Evolutionary conservation across 1,140 invertebrate species (phyloP).

Genomic region (Ladona fulva): DNA sequence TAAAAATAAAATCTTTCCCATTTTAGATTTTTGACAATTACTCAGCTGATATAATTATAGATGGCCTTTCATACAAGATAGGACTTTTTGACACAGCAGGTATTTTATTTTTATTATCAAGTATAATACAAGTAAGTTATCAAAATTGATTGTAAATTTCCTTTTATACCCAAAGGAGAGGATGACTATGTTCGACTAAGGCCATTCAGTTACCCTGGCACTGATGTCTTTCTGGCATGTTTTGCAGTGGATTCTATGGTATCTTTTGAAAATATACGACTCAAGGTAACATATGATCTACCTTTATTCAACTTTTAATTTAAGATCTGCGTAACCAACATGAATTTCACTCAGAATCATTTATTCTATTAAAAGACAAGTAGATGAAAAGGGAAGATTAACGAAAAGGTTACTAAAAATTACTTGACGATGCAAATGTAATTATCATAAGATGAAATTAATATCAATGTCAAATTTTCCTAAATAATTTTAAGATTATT

Average conservation of each 20-base stretch:
- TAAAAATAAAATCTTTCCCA: not conserved
- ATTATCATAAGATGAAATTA: no score
- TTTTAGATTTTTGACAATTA: constrained; percentile 88
- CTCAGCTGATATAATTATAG: constrained; percentile 98
- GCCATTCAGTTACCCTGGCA: constrained; percentile 97
- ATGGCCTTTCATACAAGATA: constrained; percentile 95
- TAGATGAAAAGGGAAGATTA: no score
- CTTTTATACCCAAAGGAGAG: constrained; percentile 52
- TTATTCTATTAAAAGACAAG: no score
- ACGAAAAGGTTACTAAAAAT: no score
- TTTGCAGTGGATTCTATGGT: constrained; percentile 98
- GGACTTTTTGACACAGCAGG: constrained; percentile 96
- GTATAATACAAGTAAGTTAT: not conserved
- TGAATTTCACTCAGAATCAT: no score
- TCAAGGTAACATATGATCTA: constrained; percentile 77
- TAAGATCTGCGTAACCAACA: no score
- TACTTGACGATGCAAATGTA: no score
- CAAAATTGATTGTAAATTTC: not conserved
- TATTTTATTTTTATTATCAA: constrained; percentile 32
- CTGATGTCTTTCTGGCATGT: constrained; percentile 97
- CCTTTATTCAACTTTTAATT: no score
- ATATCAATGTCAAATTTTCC: no score
- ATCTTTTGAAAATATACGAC: constrained; percentile 99
- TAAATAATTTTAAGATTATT: no score
- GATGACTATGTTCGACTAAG: constrained; percentile 95